Evolutionary conservation across 2,797 vertebrate genomes (phyloP).

Genomic region (Leuciscus waleckii): DNA sequence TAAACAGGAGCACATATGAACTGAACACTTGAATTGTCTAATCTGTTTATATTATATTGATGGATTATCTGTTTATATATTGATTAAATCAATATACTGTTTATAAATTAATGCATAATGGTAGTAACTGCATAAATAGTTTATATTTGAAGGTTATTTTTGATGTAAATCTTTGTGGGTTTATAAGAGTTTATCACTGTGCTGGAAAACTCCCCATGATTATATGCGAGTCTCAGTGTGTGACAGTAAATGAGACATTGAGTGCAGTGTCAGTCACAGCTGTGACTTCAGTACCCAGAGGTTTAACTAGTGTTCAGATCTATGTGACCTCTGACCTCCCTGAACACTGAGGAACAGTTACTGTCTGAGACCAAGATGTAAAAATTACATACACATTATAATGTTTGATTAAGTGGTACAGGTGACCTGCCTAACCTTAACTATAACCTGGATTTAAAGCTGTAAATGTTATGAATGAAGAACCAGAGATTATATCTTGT

Average conservation of each 20-base stretch:
- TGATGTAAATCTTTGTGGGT: neutral
- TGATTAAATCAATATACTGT: neutral
- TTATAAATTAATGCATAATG: neutral
- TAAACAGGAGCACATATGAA: neutral
- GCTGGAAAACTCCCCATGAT: neutral
- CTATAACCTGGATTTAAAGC: neutral
- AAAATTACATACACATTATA: neutral
- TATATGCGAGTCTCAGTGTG: neutral
- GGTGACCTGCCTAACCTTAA: neutral
- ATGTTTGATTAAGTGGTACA: neutral
- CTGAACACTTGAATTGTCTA: neutral
- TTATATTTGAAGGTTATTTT: too few relatives aligned
- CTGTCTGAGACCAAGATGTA: neutral
- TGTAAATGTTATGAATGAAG: neutral
- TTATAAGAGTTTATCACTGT: neutral
- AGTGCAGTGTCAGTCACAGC: neutral
- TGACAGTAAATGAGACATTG: conserved; percentile 18
- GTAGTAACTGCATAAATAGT: neutral
- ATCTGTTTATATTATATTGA: neutral
- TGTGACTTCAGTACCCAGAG: conserved; percentile 28
- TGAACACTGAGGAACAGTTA: neutral
- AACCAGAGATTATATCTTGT: neutral
- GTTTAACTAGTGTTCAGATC: neutral
- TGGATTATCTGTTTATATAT: too few relatives aligned
- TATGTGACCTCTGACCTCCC: conserved; percentile 1